phyloP scores from a whole-genome alignment of 2,797 vertebrate genomes.

The Calcarius lapponicus region DNA sequence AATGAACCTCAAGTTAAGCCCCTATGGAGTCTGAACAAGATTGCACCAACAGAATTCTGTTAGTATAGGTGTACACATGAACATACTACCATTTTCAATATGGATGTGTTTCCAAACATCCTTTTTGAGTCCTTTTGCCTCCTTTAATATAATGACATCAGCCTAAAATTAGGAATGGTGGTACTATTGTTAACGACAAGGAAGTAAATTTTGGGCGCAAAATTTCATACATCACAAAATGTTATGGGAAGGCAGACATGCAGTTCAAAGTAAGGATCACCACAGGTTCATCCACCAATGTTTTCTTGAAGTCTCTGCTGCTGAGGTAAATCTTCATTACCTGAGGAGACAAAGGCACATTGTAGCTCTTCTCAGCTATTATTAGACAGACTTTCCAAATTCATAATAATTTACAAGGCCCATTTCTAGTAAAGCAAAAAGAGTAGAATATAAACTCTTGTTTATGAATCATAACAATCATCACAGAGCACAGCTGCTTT shows the following conservation, averaged over 20 bases:
- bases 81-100: neutral
- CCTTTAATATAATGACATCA: neutral
- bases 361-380: neutral
- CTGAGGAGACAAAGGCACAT: neutral
- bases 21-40: neutral
- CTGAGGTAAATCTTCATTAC: neutral
- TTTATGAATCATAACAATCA: neutral
- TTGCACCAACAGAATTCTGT: neutral
- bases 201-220: neutral
- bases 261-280: neutral
- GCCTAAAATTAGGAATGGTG: neutral
- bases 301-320: neutral
- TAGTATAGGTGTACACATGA: neutral
- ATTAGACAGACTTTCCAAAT: neutral
- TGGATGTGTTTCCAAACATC: neutral
- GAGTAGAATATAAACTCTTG: neutral
- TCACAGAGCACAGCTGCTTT: neutral
- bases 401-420: neutral
- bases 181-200: neutral
- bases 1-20: fast-evolving
- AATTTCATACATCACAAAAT: neutral
- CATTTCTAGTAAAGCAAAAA: neutral
- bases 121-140: neutral
- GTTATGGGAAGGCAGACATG: fast-evolving
- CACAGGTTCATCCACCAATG: neutral